Evolutionary conservation across 2,888 invertebrate species (phyloP).

Genomic region (Dyspetes luteomarginatus): DNA sequence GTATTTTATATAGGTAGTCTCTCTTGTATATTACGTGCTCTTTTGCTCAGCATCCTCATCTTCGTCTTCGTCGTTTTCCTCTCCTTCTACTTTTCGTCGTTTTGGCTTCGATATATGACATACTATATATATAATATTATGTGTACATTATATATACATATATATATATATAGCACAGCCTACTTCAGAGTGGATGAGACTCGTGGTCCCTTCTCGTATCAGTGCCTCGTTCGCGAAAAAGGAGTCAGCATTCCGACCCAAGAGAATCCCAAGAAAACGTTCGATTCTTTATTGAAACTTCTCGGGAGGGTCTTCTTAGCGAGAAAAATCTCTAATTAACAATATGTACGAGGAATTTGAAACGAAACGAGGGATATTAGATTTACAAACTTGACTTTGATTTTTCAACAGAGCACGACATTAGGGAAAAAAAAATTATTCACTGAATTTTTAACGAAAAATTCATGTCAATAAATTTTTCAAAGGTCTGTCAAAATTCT

Average conservation of each 20-base stretch:
- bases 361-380: constrained; percentile 31
- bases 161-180: no score
- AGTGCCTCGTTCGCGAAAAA: constrained; percentile 50
- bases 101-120: constrained; percentile 20
- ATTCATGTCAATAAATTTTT: no score
- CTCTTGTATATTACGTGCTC: constrained; percentile 71
- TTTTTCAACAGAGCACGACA: background rate
- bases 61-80: constrained; percentile 65
- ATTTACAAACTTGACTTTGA: constrained; percentile 29
- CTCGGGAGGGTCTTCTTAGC: constrained; percentile 27
- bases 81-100: constrained; percentile 26
- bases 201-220: constrained; percentile 27
- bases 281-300: constrained; percentile 55
- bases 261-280: constrained; percentile 61
- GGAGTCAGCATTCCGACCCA: constrained; percentile 49
- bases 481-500: no score
- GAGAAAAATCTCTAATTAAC: constrained; percentile 57
- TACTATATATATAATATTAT: background rate
- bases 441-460: background rate
- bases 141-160: background rate
- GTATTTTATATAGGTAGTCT: constrained; percentile 55
- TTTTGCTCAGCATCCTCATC: constrained; percentile 10
- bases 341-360: constrained; percentile 36
- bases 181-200: constrained; percentile 4
- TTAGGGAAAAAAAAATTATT: background rate